phyloP scores from a whole-genome alignment of 2,888 invertebrate genomes.

The Caenorhabditis virilis region DNA sequence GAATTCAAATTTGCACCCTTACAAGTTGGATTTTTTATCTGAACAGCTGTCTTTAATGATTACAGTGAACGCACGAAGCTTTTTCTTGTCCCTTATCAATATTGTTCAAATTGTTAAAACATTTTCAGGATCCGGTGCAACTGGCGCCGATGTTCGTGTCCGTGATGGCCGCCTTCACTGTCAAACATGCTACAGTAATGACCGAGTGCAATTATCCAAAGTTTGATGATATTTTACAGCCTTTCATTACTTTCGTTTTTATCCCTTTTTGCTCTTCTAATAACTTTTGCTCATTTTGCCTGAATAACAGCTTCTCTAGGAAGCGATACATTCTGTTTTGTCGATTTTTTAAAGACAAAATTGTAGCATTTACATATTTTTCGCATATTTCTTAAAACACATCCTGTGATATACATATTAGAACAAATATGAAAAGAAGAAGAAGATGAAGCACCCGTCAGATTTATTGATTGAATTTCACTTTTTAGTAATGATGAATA shows the following conservation, averaged over 20 bases:
- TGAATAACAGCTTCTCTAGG: neutral
- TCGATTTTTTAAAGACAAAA: too few species aligned
- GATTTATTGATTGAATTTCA: too few species aligned
- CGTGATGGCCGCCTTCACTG: slow-evolving; percentile 89
- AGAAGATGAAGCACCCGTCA: neutral
- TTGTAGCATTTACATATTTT: too few species aligned
- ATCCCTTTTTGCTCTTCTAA: slow-evolving; percentile 17
- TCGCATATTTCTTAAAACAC: too few species aligned
- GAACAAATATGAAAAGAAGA: neutral
- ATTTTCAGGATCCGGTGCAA: slow-evolving; percentile 75
- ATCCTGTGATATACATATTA: too few species aligned
- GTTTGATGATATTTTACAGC: slow-evolving; percentile 7
- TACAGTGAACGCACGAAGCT: too few species aligned
- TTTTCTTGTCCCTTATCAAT: too few species aligned
- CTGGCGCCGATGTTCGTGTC: slow-evolving; percentile 94
- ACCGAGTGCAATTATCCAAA: slow-evolving; percentile 69
- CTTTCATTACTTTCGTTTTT: neutral
- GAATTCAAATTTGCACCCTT: too few species aligned
- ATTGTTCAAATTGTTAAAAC: neutral
- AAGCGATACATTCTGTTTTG: too few species aligned
- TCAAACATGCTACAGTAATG: slow-evolving; percentile 89
- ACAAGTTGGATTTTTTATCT: too few species aligned
- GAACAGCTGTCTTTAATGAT: too few species aligned
- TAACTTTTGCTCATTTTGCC: slow-evolving; percentile 3
- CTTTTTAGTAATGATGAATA: too few species aligned